Evolutionary conservation across 2,888 invertebrate species (phyloP), one percentile per base, ranked within the genome.

Genomic region (Cerceris ruficornis): DNA sequence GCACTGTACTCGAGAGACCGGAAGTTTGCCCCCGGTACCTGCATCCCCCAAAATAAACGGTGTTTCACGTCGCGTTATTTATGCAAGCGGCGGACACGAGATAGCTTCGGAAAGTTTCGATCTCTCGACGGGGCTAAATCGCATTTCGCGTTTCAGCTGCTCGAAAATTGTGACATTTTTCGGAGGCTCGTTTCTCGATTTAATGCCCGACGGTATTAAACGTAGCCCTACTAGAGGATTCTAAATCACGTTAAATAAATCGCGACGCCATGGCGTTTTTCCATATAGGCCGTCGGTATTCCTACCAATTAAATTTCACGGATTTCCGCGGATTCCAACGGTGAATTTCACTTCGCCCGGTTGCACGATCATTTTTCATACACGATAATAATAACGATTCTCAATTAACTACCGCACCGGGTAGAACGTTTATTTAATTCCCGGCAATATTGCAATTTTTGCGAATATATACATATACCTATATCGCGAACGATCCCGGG

Each of bases 21-120:
- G 79, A 83, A 83, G 80, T 85, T 83, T 72, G 60, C 66, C 69
- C 75, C 60, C 14, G 28, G 39, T 46, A 61, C 80, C 71, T 17
- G 54, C 69, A 46, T 15, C 62, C 70, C 55, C 71, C 74, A 81
- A 80, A 85, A 84, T 84, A 81, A 86, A 85, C 83, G 76, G 73
- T 75, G 71, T 75, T 78, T 70, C 82, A 52, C 76, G 81, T 79
- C 77, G 52, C 77, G 81, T 84, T 84, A 84, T 84, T 84, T 84
- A 84, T 80, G 84, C 81, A 84, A 81, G 70, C 65, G 67, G 46
- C 55, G 78, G 62, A 76, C 79, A 75, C 71, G 73, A 59, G 76
- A 73, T 76, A 74, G 76, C 74, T 71, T 75, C 59, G 76, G 60
- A 82, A 82, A 82, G 79, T 82, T 82, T 77, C 79, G 82, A 82